phyloP scores from a whole-genome alignment of 2,113 vertebrate genomes.

The Leuciscus idus region DNA sequence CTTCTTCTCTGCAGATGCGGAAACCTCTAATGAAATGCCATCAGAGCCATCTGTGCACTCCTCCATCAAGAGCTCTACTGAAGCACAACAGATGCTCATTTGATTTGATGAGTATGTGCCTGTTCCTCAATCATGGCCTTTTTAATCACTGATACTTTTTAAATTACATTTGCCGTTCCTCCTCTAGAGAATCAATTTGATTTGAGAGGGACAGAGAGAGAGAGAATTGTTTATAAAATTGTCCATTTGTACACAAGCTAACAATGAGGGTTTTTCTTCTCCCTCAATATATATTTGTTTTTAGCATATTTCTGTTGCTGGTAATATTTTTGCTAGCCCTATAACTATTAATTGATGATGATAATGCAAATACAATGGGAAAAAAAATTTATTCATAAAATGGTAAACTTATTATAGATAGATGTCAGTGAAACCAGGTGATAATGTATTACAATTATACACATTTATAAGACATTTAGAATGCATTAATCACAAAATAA shows the following conservation, averaged over 20 bases:
- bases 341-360: too few relatives aligned
- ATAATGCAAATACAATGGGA: too few relatives aligned
- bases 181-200: not conserved
- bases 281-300: too few relatives aligned
- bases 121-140: not conserved
- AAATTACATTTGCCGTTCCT: not conserved
- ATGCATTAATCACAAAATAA: not conserved
- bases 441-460: too few relatives aligned
- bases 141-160: constrained; percentile 12
- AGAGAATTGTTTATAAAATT: not conserved
- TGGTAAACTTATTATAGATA: too few relatives aligned
- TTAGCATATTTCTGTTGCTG: not conserved
- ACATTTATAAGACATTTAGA: too few relatives aligned
- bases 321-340: too few relatives aligned
- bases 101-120: constrained; percentile 4
- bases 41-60: constrained; percentile 10
- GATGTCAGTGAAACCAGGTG: too few relatives aligned
- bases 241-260: not conserved
- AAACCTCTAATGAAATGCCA: constrained; percentile 19
- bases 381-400: too few relatives aligned
- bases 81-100: constrained; percentile 14
- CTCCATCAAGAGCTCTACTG: not conserved
- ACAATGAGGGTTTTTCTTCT: not conserved
- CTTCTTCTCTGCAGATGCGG: not conserved
- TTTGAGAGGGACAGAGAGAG: not conserved